Evolutionary conservation across 1,140 invertebrate genomes (phyloP).

Genomic region (Bombus haemorrhoidalis): DNA sequence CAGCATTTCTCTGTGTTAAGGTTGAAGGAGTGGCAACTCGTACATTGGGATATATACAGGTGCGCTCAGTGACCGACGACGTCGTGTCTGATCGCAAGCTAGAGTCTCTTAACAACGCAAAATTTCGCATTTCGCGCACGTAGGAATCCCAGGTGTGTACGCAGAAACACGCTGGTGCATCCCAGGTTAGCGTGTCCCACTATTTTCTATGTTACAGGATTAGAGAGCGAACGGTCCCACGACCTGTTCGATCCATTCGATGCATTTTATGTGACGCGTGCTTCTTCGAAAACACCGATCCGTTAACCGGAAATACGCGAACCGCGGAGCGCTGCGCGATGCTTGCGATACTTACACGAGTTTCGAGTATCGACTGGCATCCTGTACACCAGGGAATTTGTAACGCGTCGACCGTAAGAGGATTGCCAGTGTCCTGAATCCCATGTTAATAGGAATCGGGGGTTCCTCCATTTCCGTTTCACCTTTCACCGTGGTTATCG

Average conservation of each 20-base stretch:
- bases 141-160: constrained; percentile 22
- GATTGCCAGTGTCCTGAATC: constrained; percentile 12
- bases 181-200: not conserved
- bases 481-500: not conserved
- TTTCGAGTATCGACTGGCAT: not conserved
- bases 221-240: not conserved
- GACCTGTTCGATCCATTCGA: not conserved
- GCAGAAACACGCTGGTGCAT: not conserved
- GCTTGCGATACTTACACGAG: constrained; percentile 3
- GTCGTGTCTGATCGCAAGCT: not conserved
- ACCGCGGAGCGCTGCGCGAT: not conserved
- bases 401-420: constrained; percentile 24
- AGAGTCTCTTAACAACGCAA: not conserved
- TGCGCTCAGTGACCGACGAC: not conserved
- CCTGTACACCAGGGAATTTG: constrained; percentile 1
- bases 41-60: too few species aligned
- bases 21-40: too few species aligned
- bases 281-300: constrained; percentile 9
- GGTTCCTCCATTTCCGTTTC: not conserved
- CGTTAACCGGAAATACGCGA: constrained; percentile 25
- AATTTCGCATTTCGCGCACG: constrained; percentile 3
- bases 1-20: too few species aligned
- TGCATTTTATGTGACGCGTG: constrained; percentile 16
- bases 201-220: too few species aligned
- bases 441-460: constrained; percentile 7